Conservation (phyloP, 2,888 invertebrate genomes). For the Parnassius apollo region DNA sequence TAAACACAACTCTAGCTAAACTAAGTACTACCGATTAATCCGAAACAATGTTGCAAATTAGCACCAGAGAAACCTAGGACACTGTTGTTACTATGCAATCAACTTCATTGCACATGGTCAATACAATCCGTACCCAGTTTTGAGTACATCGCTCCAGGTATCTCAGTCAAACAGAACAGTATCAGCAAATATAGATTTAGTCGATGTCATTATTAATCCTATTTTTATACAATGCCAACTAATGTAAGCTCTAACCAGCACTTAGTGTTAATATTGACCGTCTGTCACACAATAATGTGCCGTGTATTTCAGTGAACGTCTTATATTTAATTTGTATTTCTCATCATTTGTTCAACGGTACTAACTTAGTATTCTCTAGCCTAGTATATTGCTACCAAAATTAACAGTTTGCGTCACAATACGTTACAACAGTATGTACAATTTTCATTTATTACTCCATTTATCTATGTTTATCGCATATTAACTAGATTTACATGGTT, state of each 20-base stretch:
- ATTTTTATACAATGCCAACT: conserved; percentile 7
- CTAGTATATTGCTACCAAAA: conserved; percentile 23
- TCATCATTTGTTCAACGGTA: conserved; percentile 9
- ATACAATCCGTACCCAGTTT: conserved; percentile 26
- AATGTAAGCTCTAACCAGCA: conserved; percentile 10
- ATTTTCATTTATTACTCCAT: conserved; percentile 10
- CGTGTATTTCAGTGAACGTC: conserved; percentile 2
- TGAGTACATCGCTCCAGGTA: neutral
- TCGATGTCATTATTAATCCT: conserved; percentile 9
- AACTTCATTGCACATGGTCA: neutral
- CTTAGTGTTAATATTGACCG: neutral
- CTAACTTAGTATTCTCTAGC: conserved; percentile 10
- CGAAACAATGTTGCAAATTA: conserved; percentile 48
- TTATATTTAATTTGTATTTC: conserved; percentile 21
- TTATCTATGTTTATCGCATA: conserved; percentile 21
- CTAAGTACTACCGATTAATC: conserved; percentile 34
- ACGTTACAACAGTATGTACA: conserved; percentile 1
- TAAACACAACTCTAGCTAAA: conserved; percentile 32
- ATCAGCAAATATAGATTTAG: conserved; percentile 4
- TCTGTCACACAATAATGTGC: conserved; percentile 19
- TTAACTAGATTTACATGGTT: conserved; percentile 12
- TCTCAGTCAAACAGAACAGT: neutral
- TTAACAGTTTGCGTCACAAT: conserved; percentile 10
- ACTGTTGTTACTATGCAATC: conserved; percentile 30
- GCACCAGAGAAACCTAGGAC: conserved; percentile 67